phyloP scores from a whole-genome alignment of 1,140 invertebrate species.

The Diachasmimorpha longicaudata region DNA sequence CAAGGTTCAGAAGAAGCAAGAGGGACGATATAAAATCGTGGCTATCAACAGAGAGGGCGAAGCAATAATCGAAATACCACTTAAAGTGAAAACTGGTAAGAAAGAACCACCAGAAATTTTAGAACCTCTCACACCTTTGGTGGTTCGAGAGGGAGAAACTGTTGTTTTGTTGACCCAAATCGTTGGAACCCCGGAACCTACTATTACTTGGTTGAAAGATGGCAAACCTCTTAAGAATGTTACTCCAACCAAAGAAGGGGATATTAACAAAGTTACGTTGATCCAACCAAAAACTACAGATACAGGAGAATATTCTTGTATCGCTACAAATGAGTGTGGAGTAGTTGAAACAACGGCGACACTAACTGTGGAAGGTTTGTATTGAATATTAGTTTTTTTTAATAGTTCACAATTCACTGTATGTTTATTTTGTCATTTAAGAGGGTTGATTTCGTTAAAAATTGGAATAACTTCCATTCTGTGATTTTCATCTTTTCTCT shows the following conservation, averaged over 20 bases:
- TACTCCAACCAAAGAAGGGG: conserved; percentile 69
- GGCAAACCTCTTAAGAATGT: conserved; percentile 70
- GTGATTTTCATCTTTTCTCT: no score
- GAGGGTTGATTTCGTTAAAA: neutral
- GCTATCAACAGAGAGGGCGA: conserved; percentile 91
- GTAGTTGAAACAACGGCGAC: conserved; percentile 75
- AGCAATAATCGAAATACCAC: conserved; percentile 77
- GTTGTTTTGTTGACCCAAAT: conserved; percentile 79
- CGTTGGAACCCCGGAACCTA: conserved; percentile 80
- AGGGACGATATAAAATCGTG: conserved; percentile 86
- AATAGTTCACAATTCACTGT: neutral
- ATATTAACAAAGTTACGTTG: conserved; percentile 72
- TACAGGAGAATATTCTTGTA: conserved; percentile 79
- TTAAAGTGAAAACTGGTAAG: conserved; percentile 78
- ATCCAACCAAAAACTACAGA: conserved; percentile 72
- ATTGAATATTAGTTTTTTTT: neutral
- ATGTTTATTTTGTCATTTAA: neutral
- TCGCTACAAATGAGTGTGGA: conserved; percentile 80
- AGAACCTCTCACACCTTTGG: conserved; percentile 76
- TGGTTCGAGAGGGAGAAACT: conserved; percentile 79
- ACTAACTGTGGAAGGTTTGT: conserved; percentile 80
- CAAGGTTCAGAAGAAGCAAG: conserved; percentile 78
- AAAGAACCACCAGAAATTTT: conserved; percentile 81
- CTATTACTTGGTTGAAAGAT: conserved; percentile 81
- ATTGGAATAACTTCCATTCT: no score